Base-by-base conservation (phyloP, 2,888 invertebrate species). In the Escarpia spicata region DNA sequence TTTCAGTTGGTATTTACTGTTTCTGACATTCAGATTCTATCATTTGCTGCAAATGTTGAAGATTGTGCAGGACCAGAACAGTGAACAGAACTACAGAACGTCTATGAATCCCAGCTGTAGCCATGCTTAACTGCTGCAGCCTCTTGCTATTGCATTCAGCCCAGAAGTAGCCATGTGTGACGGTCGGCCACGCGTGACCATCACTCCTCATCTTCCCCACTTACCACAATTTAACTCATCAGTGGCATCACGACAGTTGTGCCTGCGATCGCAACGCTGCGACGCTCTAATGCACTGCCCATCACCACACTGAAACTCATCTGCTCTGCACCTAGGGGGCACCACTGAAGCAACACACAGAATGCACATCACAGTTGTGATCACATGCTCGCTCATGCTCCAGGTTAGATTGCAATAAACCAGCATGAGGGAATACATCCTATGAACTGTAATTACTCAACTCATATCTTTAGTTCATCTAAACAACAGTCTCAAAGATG, bases 211-310 rank as follows among this genome's bases (percentile, higher is more conserved):
- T 19, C 19, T 26, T 91, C 43, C n/a, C 43, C 89, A 95, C 95
- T 95, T 94, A 95, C 95, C 93, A 95, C 98, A 98, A 94, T 97
- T 97, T 3, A 96, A 96, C 95, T 98, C 98, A 95, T 98, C 98
- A 4, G 97, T 97, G n/a, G 97, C 97, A 95, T 98, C 98, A 12
- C 96, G 95, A 94, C 98, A 98, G 94, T 98, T 97, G 12, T 94
- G 93, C 1, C 94, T 93, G 97, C 98, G 98, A 97, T 98, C 98
- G 97, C 98, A 98, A 96, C 98, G 98, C 96, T 98, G 97, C 95
- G 97, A 97, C 96, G 97, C 97, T 94, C 98, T 98, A 96, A 98
- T 98, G 97, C 98, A 98, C 93, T 97, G 96, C 26, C 97, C 97
- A 95, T 97, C 97, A 93, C 96, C 93, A 94, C 96, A 96, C 89